A percentile compares a stretch with the other conserved stretches of the same genome.
Conservation (phyloP, 2,797 vertebrate genomes). For the Octomys mimax region DNA sequence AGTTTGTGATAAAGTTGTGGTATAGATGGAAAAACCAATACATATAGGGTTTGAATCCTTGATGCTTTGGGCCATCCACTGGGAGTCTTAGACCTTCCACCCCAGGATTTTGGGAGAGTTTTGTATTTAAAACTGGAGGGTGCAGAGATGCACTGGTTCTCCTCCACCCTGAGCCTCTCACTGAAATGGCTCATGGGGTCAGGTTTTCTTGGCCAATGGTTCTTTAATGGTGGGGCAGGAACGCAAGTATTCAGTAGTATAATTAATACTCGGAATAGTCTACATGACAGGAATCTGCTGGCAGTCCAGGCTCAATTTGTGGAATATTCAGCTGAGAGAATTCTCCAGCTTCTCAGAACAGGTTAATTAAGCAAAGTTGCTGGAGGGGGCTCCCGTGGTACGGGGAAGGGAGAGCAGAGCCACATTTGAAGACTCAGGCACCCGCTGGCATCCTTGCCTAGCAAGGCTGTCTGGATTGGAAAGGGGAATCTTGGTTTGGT, state of each 20-base stretch:
- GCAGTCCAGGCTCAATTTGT: conserved; percentile 71
- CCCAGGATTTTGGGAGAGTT: background rate
- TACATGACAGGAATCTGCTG: conserved; percentile 83
- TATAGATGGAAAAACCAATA: background rate
- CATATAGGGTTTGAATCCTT: background rate
- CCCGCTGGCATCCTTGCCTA: conserved; percentile 84
- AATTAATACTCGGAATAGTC: conserved; percentile 82
- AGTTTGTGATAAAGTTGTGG: background rate
- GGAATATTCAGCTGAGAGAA: conserved; percentile 82
- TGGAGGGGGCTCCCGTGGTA: conserved; percentile 83
- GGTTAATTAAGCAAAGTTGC: conserved; percentile 89
- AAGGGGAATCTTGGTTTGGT: conserved; percentile 69
- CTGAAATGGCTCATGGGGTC: fast-evolving
- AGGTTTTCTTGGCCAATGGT: background rate
- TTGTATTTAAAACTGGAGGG: background rate
- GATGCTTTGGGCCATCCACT: background rate
- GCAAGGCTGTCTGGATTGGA: conserved; percentile 86
- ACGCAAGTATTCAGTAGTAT: background rate
- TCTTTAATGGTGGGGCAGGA: background rate
- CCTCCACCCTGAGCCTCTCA: background rate
- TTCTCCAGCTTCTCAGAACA: conserved; percentile 81
- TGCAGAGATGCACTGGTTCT: fast-evolving
- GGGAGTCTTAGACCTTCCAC: background rate
- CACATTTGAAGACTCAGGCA: conserved; percentile 69
- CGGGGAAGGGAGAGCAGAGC: conserved; percentile 56